Base-by-base conservation (phyloP, 2,113 vertebrate species). In the Albula glossodonta region DNA sequence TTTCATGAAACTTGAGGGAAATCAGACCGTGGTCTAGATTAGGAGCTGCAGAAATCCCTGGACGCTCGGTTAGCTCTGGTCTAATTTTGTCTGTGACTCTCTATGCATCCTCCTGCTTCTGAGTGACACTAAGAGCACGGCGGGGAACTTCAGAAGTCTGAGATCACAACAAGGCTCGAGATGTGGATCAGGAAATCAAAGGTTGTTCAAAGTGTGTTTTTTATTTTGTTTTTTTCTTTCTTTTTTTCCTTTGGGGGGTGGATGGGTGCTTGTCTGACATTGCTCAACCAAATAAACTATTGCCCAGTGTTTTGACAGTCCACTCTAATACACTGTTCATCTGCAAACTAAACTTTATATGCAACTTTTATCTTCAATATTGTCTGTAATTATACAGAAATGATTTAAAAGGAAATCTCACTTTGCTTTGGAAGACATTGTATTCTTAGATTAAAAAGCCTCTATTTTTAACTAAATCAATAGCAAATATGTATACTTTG, bases 151-250 rank as follows among this genome's bases (percentile, higher is more conserved):
- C 50, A 85, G 85, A 86, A 84, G 84, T n/a, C 70, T 56, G 66
- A 82, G 78, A 88, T 89, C 88, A 87, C 63, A 84, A 79, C 41
- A 86, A n/a, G 86, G 86, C 85, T 41, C 81, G 60, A 81, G 82
- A 86, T 87, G 84, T 78, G 77, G 84, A 91, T 87, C 90, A 90
- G 48, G 48, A 83, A 52, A 85, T 89, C 70, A 86, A 87, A 89
- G 90, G 87, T 50, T 87, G 66, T 89, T 89, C 79, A 89, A 88
- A 91, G 83, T 84, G 60, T 22, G 17, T 15, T 66, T 22, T 66
- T 66, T 66, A 4, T 66, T 19, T 82, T 81, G 53, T 51, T 86
- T 17, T 50, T 85, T 74, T 85, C 63, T 85, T 52, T 56, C 84
- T 63, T 81, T 53, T 25, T 52, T 70, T n/a, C 31, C 31, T 70